Evolutionary conservation across 2,113 vertebrate genomes (phyloP).

Genomic region (Tupaia tana): DNA sequence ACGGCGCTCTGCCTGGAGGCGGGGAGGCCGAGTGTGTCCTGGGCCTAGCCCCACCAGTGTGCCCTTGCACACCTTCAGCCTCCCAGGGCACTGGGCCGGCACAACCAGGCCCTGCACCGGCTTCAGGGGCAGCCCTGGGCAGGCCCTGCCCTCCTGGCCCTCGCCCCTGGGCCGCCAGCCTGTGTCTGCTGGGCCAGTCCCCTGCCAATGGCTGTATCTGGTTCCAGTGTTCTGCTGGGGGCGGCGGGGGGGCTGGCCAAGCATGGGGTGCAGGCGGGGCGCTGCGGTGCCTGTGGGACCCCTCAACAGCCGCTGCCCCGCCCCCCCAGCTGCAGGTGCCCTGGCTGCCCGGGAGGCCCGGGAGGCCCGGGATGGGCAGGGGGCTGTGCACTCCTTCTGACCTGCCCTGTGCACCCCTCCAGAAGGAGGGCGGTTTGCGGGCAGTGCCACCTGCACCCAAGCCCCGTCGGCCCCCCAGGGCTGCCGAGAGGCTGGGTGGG

Average conservation of each 20-base stretch:
- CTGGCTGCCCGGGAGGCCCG: too few species aligned
- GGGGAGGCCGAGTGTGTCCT: neutral
- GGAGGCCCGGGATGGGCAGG: too few species aligned
- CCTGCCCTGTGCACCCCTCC: neutral
- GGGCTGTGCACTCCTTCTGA: too few species aligned
- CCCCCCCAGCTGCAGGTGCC: neutral
- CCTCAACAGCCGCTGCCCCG: neutral
- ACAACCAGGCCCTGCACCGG: fast-evolving
- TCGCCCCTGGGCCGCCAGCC: neutral
- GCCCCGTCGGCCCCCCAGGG: neutral
- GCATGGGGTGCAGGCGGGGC: neutral
- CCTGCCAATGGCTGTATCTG: neutral
- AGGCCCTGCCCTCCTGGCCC: neutral
- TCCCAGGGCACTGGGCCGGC: neutral
- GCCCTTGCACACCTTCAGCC: neutral
- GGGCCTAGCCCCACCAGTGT: neutral
- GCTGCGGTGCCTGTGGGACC: fast-evolving
- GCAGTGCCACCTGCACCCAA: slow-evolving; percentile 47
- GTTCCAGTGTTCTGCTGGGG: neutral
- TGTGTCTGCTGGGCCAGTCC: neutral
- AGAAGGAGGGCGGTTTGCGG: slow-evolving; percentile 62
- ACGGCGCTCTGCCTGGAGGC: neutral
- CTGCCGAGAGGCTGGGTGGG: neutral
- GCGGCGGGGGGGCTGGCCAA: neutral
- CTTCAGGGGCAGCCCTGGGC: neutral